Evolutionary conservation across 2,888 invertebrate genomes (phyloP).

Genomic region (Sphaerophoria rueppellii): DNA sequence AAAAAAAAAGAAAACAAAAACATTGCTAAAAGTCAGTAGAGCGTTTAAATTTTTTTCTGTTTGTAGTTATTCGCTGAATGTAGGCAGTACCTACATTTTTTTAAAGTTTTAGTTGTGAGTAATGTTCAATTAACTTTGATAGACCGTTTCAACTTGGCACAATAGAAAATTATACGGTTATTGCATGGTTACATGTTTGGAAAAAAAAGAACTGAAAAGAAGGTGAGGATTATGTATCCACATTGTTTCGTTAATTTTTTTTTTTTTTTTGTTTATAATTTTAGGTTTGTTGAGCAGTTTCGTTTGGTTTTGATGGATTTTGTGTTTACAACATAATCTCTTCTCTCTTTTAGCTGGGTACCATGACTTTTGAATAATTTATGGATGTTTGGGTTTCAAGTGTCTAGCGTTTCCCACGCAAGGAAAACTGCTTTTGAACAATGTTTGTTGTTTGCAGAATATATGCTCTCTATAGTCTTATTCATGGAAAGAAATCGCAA

Average conservation of each 20-base stretch:
- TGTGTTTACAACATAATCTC: background rate
- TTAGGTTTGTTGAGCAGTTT: background rate
- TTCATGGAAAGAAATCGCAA: background rate
- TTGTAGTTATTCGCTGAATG: constrained; percentile 9
- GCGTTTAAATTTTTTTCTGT: constrained; percentile 55
- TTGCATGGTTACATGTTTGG: constrained; percentile 25
- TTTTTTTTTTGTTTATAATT: constrained; percentile 8
- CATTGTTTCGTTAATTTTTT: constrained; percentile 27
- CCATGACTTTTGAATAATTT: constrained; percentile 12
- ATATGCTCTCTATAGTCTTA: background rate
- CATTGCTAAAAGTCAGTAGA: constrained; percentile 57
- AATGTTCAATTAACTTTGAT: constrained; percentile 64
- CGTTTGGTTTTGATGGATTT: background rate
- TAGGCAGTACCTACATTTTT: background rate
- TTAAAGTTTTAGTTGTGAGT: constrained; percentile 25
- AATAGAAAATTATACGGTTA: constrained; percentile 59
- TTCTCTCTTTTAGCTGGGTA: background rate
- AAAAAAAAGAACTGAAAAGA: constrained; percentile 13
- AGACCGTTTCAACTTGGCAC: constrained; percentile 53
- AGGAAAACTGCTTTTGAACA: background rate
- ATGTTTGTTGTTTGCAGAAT: background rate
- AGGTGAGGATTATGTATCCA: constrained; percentile 20
- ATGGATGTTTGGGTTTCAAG: background rate
- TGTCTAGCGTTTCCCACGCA: constrained; percentile 7
- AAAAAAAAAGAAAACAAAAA: constrained; percentile 39